These are phyloP conservation scores for Parauchenoglanis ngamensis DNA, from an alignment of 2,797 vertebrate species.

Conservation along the genomic window DNA sequence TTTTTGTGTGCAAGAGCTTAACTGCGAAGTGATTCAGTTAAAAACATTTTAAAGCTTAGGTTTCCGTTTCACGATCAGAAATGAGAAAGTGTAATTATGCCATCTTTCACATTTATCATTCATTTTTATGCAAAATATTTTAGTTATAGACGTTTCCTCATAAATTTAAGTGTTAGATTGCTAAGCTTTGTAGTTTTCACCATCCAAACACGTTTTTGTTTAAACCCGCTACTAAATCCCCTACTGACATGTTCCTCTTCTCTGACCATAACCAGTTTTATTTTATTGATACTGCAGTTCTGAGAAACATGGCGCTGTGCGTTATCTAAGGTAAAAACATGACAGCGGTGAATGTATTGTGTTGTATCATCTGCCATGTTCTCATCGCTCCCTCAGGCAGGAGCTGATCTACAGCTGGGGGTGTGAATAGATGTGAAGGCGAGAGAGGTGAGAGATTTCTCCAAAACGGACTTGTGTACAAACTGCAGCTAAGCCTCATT, in stretches of 20 bases:
- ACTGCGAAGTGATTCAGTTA: not conserved
- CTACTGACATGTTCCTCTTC: not conserved
- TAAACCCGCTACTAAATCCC: not conserved
- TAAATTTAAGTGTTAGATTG: not conserved
- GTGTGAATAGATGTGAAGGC: not conserved
- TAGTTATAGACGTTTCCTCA: too few species aligned
- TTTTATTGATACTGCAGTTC: not conserved
- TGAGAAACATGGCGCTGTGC: not conserved
- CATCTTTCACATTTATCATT: not conserved
- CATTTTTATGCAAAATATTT: too few species aligned
- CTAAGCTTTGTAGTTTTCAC: not conserved
- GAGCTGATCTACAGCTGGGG: not conserved
- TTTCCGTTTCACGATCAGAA: too few species aligned
- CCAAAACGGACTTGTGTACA: constrained; percentile 5
- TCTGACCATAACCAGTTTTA: not conserved
- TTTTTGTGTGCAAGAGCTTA: not conserved
- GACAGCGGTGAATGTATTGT: not conserved
- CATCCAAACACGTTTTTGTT: not conserved
- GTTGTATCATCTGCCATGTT: not conserved
- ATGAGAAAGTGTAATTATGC: not conserved
- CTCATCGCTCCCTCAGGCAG: not conserved
- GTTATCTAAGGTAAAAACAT: not conserved
- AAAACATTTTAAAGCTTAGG: too few species aligned
- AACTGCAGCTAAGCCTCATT: constrained; percentile 30
- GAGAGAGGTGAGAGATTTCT: constrained; percentile 5